Base-by-base conservation (phyloP, 2,888 invertebrate species). In the Crematogaster levior region DNA sequence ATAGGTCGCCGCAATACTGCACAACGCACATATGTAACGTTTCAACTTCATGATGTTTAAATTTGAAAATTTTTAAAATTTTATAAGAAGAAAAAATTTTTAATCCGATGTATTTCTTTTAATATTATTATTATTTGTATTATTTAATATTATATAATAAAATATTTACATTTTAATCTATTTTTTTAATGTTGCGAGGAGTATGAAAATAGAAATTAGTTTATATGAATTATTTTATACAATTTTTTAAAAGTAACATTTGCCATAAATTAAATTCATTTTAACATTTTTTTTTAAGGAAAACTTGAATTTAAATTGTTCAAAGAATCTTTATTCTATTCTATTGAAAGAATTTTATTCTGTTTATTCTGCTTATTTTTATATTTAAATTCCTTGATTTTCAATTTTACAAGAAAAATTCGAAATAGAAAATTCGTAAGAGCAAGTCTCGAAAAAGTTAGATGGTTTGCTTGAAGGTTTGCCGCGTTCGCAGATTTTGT, bases 1-100 rank as follows among this genome's bases (percentile, higher is more conserved):
- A 86, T 83, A 88, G 80, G 63, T 73, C 74, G 34, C 79, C 53
- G 61, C 75, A 75, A 75, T 66, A 27, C 27, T 40, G 40, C 51
- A 18, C 30, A 43, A 43, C 58, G 30, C 46, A 34, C 10, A 51
- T 40, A 40, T 9, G n/a, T 18, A 51, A 74, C 2, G 7, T 48
- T 48, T 37, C 51, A 27, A 27, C n/a, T 51, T 51, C n/a, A 15
- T 9, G 24, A 12, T 37, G 15, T 53, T 65, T 2, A 51, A 6
- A 30, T 12, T 74, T 24, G 15, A 0, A 15, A 53, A 30, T n/a
- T n/a, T n/a, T n/a, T 43, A 21, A 46, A 18, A 34, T 43, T 56
- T 18, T 43, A 21, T 12, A 12, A 43, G 10, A 43, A 7, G 18
- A 34, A 43, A 68, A 7, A 37, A 24, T 18, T 63, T 34, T 10